phyloP scores from a whole-genome alignment of 2,113 vertebrate species.

The Phycodurus eques region DNA sequence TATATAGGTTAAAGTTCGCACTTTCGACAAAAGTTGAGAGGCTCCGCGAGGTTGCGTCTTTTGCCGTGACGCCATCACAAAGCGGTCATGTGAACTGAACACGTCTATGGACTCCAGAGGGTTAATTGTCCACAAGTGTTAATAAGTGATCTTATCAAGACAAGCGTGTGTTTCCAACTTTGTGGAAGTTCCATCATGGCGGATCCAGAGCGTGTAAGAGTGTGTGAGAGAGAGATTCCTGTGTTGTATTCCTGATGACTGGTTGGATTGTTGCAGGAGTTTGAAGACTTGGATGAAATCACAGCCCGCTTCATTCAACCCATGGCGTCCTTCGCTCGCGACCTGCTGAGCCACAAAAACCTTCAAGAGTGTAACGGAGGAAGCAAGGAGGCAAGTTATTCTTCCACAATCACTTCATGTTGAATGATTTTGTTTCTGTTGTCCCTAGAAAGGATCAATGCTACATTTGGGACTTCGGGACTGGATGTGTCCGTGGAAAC shows the following conservation, averaged over 20 bases:
- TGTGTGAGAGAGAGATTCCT: background rate
- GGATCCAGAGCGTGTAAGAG: no score
- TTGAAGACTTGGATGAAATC: constrained; percentile 98
- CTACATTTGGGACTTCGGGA: background rate
- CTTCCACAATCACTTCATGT: background rate
- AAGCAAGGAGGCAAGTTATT: constrained; percentile 81
- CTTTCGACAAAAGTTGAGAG: no score
- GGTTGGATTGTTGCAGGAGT: constrained; percentile 76
- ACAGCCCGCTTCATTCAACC: constrained; percentile 96
- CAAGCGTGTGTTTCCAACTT: no score
- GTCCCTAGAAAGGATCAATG: background rate
- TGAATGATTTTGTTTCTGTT: background rate
- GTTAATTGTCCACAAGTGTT: no score
- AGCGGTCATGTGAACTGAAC: no score
- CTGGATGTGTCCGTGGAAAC: background rate
- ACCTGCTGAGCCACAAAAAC: constrained; percentile 93
- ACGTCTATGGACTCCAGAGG: no score
- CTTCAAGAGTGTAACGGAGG: constrained; percentile 90
- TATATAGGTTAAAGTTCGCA: no score
- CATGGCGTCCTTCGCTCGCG: constrained; percentile 96
- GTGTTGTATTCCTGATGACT: constrained; percentile 1
- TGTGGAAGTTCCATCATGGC: no score
- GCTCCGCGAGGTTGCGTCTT: no score
- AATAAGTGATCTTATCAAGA: no score
- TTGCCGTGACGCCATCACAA: no score